Base-by-base conservation (phyloP, 2,888 invertebrate species). In the Meta bourneti region DNA sequence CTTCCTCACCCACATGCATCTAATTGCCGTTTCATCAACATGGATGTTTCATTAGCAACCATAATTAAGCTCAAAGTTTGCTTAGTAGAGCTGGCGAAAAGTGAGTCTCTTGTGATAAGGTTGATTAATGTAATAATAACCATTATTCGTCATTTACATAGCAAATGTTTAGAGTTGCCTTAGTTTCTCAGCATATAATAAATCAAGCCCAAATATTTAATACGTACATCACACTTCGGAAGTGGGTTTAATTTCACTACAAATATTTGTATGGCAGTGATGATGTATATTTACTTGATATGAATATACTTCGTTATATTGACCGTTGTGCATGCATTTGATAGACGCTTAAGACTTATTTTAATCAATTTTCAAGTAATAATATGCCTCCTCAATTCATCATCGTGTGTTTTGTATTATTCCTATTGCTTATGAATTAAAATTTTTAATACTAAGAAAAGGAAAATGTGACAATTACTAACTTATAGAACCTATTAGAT, bases 91-190 rank as follows among this genome's bases (percentile, higher is more conserved):
- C 16, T 61, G 61, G 13, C 61, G 61, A 61, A 61, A 61, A 61
- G 61, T 61, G 61, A 61, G 61, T 16, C 61, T 61, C 61, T 16
- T 16, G 61, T 61, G 61, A 61, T 61, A 61, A 61, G 61, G 61
- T 61, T 79, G 61, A 79, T 79, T 61, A 19, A 79, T 61, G 61
- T 79, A 54, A 34, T 79, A 79, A 79, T 79, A n/a, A 61, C 13
- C 16, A 61, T 34, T 34, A 79, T 79, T 79, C 20, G 61, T 79
- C 79, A 79, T 61, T 20, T 69, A 61, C 61, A 61, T 61, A 61
- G 61, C 61, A 61, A 61, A 61, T 61, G 61, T 61, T 61, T 61
- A 61, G 61, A 61, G 61, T 16, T 61, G 61, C 61, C 61, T 61
- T 61, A 16, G 61, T 61, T 61, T 5, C 16, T 61, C 11, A 16